Conservation (phyloP, 2,888 invertebrate species). For the Drosophila robusta region DNA sequence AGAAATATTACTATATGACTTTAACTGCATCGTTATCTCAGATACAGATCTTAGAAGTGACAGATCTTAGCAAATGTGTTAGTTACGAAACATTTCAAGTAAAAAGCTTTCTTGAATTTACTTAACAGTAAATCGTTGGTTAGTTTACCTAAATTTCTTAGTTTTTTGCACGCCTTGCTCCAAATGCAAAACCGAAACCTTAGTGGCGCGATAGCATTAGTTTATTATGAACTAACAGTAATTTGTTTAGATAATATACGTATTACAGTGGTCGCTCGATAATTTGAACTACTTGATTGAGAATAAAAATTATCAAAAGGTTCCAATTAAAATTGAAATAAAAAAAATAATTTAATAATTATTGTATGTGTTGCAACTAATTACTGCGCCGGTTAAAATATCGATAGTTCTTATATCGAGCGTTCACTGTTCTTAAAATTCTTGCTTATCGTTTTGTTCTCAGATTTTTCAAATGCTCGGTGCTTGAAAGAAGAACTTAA, state of each 20-base stretch:
- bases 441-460: no score
- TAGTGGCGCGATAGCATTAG: neutral
- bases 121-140: neutral
- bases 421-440: no score
- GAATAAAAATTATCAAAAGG: no score
- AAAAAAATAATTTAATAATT: no score
- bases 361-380: no score
- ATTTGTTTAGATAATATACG: neutral
- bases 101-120: slow-evolving; percentile 2
- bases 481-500: slow-evolving; percentile 13
- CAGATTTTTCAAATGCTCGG: slow-evolving; percentile 2
- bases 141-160: neutral
- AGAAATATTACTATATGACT: neutral
- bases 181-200: slow-evolving; percentile 16
- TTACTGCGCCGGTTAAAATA: no score
- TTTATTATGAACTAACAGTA: slow-evolving; percentile 18
- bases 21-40: slow-evolving; percentile 4
- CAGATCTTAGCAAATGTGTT: slow-evolving; percentile 24
- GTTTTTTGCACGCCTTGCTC: neutral
- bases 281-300: neutral
- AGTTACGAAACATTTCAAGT: slow-evolving; percentile 35
- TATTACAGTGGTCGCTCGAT: neutral
- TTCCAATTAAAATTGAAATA: no score
- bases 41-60: no score
- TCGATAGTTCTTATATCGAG: no score